These are phyloP conservation scores for Stichodactyla helianthus DNA, from an alignment of 64 coral and sea anemone species.

Conservation along the genomic window DNA sequence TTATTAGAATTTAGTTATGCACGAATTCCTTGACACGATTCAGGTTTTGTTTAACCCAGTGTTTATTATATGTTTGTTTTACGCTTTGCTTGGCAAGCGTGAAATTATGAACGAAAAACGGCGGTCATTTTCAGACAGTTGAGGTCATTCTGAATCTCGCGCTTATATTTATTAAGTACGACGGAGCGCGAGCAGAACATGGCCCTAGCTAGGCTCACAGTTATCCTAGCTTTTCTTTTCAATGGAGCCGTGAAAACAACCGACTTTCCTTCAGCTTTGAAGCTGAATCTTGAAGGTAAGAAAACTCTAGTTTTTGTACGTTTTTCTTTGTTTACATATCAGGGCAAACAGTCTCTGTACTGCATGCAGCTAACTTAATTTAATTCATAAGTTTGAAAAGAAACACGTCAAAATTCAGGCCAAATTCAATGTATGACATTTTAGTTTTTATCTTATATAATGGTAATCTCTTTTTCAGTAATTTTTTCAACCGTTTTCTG, in stretches of 20 bases:
- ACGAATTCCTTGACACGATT: not conserved
- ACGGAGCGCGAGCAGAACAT: not conserved
- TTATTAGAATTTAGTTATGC: not conserved
- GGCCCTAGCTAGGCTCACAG: not conserved
- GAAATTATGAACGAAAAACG: slow-evolving; percentile 19
- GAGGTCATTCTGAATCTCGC: not conserved
- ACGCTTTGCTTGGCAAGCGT: not conserved
- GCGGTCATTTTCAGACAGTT: not conserved
- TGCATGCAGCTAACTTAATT: not conserved
- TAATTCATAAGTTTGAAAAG: too few relatives aligned
- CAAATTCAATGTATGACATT: too few relatives aligned
- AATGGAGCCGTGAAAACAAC: not conserved
- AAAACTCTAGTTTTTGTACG: not conserved
- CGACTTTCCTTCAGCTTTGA: not conserved
- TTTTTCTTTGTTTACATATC: not conserved
- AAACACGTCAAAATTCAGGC: too few relatives aligned
- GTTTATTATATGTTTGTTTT: not conserved
- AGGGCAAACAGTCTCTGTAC: not conserved
- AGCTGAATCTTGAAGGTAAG: not conserved
- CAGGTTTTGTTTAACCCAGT: too few relatives aligned
- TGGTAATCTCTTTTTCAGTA: too few relatives aligned
- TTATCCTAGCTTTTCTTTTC: not conserved
- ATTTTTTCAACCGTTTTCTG: too few relatives aligned
- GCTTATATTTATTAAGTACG: not conserved
- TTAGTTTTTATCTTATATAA: too few relatives aligned